Evolutionary conservation across 2,797 vertebrate species (phyloP), one percentile per base, ranked within the genome.

Genomic region (Antrozous pallidus): DNA sequence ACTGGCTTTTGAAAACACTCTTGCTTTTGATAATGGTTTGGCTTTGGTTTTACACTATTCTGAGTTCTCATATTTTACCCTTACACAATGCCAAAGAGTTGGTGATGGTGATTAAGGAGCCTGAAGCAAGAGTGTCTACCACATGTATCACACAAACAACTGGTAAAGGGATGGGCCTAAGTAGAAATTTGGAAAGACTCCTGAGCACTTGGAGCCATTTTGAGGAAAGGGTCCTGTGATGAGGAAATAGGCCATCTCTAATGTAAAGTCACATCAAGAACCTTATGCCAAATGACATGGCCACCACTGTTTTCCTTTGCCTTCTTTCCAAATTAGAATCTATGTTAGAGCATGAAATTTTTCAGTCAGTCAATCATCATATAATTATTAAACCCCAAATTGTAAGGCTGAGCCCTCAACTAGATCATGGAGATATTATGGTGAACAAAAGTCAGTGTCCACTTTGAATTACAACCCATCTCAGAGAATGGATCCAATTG

Each of bases 21-120:
- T 94, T 85, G 73, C 31, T 94, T 82, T 93, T 79, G 75, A 28
- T 33, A 26, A 88, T 92, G 38, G 79, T 69, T 75, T 89, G 74
- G 26, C 40, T 56, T 79, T 91, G 22, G 26, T 87, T 89, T 69
- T 58, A 93, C 77, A 84, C 61, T 38, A 28, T 85, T 54, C 51
- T 26, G 36, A 83, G 10, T 40, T 80, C 9, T 51, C 47, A 54
- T 69, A 38, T 65, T 94, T 94, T 51, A 69, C 22, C 28, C 16
- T 86, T 63, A 73, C 71, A 73, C 40, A 71, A 95, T 45, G 33
- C 38, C 58, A 11, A 93, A 77, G 74, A 47, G 20, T 71, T 51
- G 20, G 24, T 24, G 11, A 42, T 65, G 28, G 54, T 42, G 20
- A 67, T 65, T 61, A 56, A 81, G 61, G 28, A 83, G 4, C 5